Evolutionary conservation across 2,113 vertebrate genomes (phyloP).

Genomic region (Hymenochirus boettgeri): DNA sequence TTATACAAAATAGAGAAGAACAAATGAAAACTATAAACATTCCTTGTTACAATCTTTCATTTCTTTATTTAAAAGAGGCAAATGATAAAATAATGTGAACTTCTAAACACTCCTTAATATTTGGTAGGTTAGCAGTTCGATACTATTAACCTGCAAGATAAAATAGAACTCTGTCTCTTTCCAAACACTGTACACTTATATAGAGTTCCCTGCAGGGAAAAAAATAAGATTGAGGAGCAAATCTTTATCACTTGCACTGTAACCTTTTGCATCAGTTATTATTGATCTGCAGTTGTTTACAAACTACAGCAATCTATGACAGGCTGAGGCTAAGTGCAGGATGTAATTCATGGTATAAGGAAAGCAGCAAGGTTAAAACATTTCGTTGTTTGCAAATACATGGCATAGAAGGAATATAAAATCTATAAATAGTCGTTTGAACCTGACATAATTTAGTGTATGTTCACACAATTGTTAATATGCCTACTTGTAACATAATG

Average conservation of each 20-base stretch:
- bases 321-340: neutral
- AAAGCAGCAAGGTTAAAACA: neutral
- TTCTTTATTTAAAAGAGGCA: too few species aligned
- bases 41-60: too few species aligned
- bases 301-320: slow-evolving; percentile 7
- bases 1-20: too few species aligned
- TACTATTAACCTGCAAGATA: slow-evolving; percentile 14
- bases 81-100: too few species aligned
- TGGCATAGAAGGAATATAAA: too few species aligned
- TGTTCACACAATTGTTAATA: too few species aligned
- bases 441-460: too few species aligned
- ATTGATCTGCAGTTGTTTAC: slow-evolving; percentile 35
- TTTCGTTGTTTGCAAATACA: too few species aligned
- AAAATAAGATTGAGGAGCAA: slow-evolving; percentile 35
- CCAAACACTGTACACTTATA: slow-evolving; percentile 28
- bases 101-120: too few species aligned
- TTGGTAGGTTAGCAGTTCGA: slow-evolving; percentile 28
- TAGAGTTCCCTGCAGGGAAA: slow-evolving; percentile 25
- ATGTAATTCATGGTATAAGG: neutral
- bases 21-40: too few species aligned
- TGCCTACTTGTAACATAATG: too few species aligned
- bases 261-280: slow-evolving; percentile 29
- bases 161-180: slow-evolving; percentile 15
- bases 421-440: too few species aligned
- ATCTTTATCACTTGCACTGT: slow-evolving; percentile 39